Base-by-base conservation (phyloP, 1,140 invertebrate species). In the Leptinotarsa defecta region DNA sequence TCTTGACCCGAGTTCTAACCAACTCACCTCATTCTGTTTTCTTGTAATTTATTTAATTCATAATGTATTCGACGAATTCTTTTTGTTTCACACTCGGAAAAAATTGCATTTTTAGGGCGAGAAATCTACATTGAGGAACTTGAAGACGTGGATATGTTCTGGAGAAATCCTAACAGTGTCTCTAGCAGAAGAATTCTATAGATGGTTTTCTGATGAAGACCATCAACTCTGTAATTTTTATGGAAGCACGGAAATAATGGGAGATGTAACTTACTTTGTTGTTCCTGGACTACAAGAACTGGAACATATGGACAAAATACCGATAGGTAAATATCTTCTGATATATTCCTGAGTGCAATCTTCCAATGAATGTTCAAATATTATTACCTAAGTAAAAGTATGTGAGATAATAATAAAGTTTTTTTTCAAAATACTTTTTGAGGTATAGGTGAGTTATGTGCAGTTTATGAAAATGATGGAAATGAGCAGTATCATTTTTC, bases 181-280 rank as follows among this genome's bases (percentile, higher is more conserved):
- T 0, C 81, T 95, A 17, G 92, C 91, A 1, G 83, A 89, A 49
- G 89, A 93, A 78, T 95, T 95, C 85, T 95, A 94, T 82, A 83
- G 87, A 24, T 88, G 89, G 74, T 95, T 95, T 74, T 81, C 86
- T 4, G 86, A 88, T 73, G 84, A 87, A 71, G 86, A 87, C 3
- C 90, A 91, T 74, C 86, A 88, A 17, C 83, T 96, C 11, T 94
- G 92, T 67, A 97, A 97, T 82, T 96, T 96, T 83, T 97, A 96
- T 80, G 95, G 95, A 0, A 95, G 94, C 76, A 96, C 95, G 0
- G 95, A 97, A 85, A 90, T 94, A 13, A 94, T 94, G 92, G 93
- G 92, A 0, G 94, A 95, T 82, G 93, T 95, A 4, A 94, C 93
- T 0, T 94, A 89, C 80, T 89, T 91, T 70, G 79, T 88, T 2